Evolutionary conservation across 2,113 vertebrate species (phyloP).

Genomic region (Monopterus albus): DNA sequence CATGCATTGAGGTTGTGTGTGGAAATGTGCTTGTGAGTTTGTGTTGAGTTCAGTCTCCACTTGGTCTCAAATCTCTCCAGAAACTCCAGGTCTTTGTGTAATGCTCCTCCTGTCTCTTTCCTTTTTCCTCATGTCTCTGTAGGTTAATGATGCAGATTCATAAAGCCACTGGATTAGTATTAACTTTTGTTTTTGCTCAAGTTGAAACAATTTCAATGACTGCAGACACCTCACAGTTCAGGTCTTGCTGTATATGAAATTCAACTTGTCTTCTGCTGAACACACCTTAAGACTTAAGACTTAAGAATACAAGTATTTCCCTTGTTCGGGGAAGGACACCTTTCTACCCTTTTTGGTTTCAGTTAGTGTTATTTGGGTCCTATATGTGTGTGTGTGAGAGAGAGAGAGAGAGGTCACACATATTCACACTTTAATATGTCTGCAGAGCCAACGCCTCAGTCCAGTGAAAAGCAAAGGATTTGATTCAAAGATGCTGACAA

Average conservation of each 20-base stretch:
- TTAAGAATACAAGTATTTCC: not conserved
- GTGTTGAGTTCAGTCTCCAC: too few species aligned
- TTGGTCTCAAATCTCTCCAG: too few species aligned
- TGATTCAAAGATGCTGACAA: slow-evolving; percentile 48
- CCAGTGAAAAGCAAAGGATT: slow-evolving; percentile 29
- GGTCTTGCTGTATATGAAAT: not conserved
- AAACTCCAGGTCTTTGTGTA: too few species aligned
- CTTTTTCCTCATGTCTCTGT: too few species aligned
- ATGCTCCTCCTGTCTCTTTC: too few species aligned
- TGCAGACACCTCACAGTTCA: too few species aligned
- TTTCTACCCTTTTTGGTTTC: not conserved
- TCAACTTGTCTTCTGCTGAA: not conserved
- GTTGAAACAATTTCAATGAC: too few species aligned
- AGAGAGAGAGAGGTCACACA: not conserved
- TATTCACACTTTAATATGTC: slow-evolving; percentile 22
- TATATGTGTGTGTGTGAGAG: not conserved
- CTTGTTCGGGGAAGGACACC: not conserved
- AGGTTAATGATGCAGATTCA: too few species aligned
- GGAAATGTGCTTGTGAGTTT: too few species aligned
- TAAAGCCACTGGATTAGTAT: too few species aligned
- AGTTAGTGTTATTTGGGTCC: not conserved
- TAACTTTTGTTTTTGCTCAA: too few species aligned
- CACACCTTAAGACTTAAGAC: not conserved
- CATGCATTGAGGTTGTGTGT: too few species aligned
- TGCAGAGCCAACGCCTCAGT: slow-evolving; percentile 1